phyloP scores from a whole-genome alignment of 1,140 invertebrate genomes.

The Micrasema minimum region DNA sequence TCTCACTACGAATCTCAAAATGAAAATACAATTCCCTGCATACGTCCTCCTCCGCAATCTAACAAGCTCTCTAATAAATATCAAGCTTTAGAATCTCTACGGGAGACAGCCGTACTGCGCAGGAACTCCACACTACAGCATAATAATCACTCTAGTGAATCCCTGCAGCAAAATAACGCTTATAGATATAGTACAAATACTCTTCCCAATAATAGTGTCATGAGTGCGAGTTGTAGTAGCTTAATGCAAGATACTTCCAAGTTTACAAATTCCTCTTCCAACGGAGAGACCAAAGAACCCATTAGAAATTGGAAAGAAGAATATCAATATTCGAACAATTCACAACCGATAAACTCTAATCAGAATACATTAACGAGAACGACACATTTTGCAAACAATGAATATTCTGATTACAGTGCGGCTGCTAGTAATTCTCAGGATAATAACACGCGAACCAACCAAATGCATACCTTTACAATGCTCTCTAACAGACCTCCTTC shows the following conservation, averaged over 20 bases:
- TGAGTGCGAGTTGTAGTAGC: conserved; percentile 33
- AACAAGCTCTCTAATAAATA: conserved; percentile 51
- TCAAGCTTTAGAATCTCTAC: conserved; percentile 44
- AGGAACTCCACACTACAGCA: conserved; percentile 25
- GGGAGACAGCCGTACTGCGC: conserved; percentile 26
- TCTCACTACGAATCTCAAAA: conserved; percentile 17
- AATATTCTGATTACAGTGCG: conserved; percentile 8
- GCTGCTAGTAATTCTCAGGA: conserved; percentile 13
- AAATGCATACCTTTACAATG: conserved; percentile 37
- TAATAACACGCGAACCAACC: conserved; percentile 36
- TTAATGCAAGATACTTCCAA: conserved; percentile 36
- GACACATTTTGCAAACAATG: background rate
- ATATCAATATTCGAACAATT: conserved; percentile 8
- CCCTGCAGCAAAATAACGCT: conserved; percentile 23
- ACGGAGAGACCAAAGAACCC: conserved; percentile 40
- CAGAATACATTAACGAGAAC: conserved; percentile 20
- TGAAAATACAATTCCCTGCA: conserved; percentile 29
- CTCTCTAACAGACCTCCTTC: conserved; percentile 39
- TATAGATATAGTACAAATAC: conserved; percentile 48
- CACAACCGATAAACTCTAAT: conserved; percentile 27
- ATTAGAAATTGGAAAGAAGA: conserved; percentile 45
- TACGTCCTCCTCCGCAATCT: conserved; percentile 43
- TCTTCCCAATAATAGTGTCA: conserved; percentile 19
- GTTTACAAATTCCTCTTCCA: conserved; percentile 31
- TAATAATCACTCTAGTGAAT: conserved; percentile 33